Percentiles rank a stretch among this genome's conserved stretches.
These are phyloP conservation scores for Drosophila mayri DNA, from an alignment of 1,140 invertebrate genomes.

Conservation along the genomic window DNA sequence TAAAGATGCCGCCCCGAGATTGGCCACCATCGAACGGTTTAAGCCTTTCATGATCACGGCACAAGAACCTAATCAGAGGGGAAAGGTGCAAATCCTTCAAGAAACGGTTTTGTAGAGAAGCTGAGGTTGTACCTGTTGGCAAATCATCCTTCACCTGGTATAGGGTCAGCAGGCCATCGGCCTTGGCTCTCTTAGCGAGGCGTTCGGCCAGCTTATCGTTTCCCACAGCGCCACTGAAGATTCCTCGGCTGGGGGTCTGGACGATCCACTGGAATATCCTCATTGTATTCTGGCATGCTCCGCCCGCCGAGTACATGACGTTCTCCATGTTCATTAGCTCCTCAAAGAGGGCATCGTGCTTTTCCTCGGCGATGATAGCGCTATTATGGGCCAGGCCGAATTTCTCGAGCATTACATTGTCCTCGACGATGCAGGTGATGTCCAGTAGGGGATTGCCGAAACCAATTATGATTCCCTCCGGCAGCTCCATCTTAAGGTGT, in stretches of 20 bases:
- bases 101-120: too few species aligned
- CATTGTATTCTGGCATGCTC: constrained; percentile 97
- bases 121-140: constrained; percentile 87
- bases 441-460: constrained; percentile 73
- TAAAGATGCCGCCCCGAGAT: constrained; percentile 57
- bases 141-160: constrained; percentile 92
- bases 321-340: constrained; percentile 88
- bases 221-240: constrained; percentile 98
- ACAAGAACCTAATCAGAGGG: constrained; percentile 89
- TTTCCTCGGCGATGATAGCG: constrained; percentile 96
- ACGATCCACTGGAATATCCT: constrained; percentile 97
- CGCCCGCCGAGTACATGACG: constrained; percentile 95
- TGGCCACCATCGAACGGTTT: constrained; percentile 62
- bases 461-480: constrained; percentile 45
- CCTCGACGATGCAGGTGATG: constrained; percentile 43
- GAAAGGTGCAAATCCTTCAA: too few species aligned
- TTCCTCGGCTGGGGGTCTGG: constrained; percentile 90
- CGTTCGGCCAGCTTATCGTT: constrained; percentile 95
- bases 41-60: constrained; percentile 89
- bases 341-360: constrained; percentile 90
- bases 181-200: constrained; percentile 91
- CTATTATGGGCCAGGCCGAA: constrained; percentile 95
- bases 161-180: constrained; percentile 93
- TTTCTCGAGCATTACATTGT: constrained; percentile 88
- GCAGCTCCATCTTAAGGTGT: constrained; percentile 28